phyloP scores from a whole-genome alignment of 1,140 invertebrate genomes.

The Drosophila rhopaloa region DNA sequence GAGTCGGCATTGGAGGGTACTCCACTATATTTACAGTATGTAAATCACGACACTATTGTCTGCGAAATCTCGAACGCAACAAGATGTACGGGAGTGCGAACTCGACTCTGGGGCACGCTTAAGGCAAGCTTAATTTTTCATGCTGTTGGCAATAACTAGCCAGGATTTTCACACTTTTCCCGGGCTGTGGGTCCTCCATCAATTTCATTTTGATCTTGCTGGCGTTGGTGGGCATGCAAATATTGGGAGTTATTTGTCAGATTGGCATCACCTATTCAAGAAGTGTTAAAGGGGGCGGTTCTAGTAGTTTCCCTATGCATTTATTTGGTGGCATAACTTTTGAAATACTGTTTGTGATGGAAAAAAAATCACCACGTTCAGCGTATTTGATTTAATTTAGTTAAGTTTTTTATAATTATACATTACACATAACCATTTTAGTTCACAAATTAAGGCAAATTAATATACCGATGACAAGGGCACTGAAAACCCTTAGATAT shows the following conservation, averaged over 20 bases:
- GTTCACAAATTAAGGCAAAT: too few species aligned
- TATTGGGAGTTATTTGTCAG: constrained; percentile 49
- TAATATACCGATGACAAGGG: background rate
- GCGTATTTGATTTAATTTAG: background rate
- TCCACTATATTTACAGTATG: constrained; percentile 30
- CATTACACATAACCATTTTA: too few species aligned
- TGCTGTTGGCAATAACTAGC: constrained; percentile 62
- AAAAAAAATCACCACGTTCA: too few species aligned
- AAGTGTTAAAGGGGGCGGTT: background rate
- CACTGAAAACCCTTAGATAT: background rate
- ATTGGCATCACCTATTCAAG: constrained; percentile 27
- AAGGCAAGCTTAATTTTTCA: constrained; percentile 76
- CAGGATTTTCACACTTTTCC: constrained; percentile 27
- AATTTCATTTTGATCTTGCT: constrained; percentile 47
- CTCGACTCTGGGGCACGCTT: constrained; percentile 62
- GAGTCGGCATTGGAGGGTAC: constrained; percentile 7
- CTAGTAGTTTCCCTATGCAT: background rate
- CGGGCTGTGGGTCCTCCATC: constrained; percentile 14
- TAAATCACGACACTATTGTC: constrained; percentile 72
- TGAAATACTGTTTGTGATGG: too few species aligned
- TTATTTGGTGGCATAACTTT: background rate
- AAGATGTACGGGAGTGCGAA: constrained; percentile 39
- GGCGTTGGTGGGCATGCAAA: constrained; percentile 32
- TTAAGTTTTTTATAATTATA: background rate
- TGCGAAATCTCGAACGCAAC: constrained; percentile 39